Percentiles rank a stretch among this genome's conserved stretches.
phyloP scores from a whole-genome alignment of 1,140 invertebrate genomes.

The Rhyzopertha dominica region DNA sequence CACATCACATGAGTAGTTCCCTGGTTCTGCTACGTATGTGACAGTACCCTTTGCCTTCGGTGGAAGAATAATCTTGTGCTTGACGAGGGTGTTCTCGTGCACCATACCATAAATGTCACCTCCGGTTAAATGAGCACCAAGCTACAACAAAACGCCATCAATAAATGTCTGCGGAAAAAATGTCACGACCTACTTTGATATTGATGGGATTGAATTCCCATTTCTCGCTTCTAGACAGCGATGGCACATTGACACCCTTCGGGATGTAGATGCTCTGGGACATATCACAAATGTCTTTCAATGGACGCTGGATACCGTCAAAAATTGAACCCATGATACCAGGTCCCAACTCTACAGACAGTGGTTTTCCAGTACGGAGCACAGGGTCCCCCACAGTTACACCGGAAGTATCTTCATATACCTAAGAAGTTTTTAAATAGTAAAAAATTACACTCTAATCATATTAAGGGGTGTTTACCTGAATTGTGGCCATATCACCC shows the following conservation, averaged over 20 bases:
- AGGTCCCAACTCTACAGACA: slow-evolving; percentile 98
- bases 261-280: slow-evolving; percentile 98
- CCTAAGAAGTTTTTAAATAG: slow-evolving; percentile 18
- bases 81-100: slow-evolving; percentile 95
- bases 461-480: slow-evolving; percentile 55
- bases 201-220: slow-evolving; percentile 94
- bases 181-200: slow-evolving; percentile 62
- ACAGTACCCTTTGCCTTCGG: slow-evolving; percentile 94
- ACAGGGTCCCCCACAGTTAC: slow-evolving; percentile 99
- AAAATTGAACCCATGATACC: slow-evolving; percentile 99
- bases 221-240: slow-evolving; percentile 70
- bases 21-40: slow-evolving; percentile 89
- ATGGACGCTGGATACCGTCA: slow-evolving; percentile 97
- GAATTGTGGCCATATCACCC: slow-evolving; percentile 99
- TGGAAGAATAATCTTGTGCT: slow-evolving; percentile 93
- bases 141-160: slow-evolving; percentile 45
- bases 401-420: slow-evolving; percentile 98
- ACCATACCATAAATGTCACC: slow-evolving; percentile 96
- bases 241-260: slow-evolving; percentile 94
- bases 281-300: slow-evolving; percentile 93
- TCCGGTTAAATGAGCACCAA: slow-evolving; percentile 94
- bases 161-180: not conserved
- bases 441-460: slow-evolving; percentile 8
- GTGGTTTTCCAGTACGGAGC: slow-evolving; percentile 93
- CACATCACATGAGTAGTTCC: slow-evolving; percentile 91